These are phyloP conservation scores for Chamaetylas fuelleborni DNA, from an alignment of 2,113 vertebrate genomes.

Conservation along the genomic window DNA sequence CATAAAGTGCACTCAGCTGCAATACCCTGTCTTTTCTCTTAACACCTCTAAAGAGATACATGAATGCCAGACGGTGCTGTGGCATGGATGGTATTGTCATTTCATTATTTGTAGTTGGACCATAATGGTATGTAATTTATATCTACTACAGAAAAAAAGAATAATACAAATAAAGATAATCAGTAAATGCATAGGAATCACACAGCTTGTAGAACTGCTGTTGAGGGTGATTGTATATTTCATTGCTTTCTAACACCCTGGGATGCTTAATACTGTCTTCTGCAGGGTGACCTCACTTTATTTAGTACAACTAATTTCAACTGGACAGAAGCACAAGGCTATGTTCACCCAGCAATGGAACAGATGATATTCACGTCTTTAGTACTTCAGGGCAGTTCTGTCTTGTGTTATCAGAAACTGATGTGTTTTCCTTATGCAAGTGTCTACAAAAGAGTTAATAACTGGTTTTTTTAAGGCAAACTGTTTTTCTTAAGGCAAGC, in stretches of 20 bases:
- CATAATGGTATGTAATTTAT: conserved; percentile 41
- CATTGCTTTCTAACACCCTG: neutral
- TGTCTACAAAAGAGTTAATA: neutral
- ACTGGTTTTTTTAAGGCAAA: neutral
- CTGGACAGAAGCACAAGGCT: neutral
- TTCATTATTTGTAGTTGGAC: conserved; percentile 30
- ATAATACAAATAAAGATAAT: neutral
- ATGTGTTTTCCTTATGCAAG: neutral
- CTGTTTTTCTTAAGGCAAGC: neutral
- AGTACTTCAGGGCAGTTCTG: neutral
- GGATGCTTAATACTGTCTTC: neutral
- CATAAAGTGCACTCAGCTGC: conserved; percentile 19
- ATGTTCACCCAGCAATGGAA: neutral
- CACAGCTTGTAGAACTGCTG: neutral
- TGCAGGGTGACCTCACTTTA: neutral
- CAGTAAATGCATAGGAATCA: conserved; percentile 8
- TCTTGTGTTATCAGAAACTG: neutral
- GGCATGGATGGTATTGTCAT: neutral
- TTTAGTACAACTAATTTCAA: neutral
- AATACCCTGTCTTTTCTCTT: conserved; percentile 38
- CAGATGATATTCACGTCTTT: neutral
- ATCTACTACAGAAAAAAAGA: conserved; percentile 14
- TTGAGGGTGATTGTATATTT: neutral
- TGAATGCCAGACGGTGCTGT: neutral
- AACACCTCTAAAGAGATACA: conserved; percentile 21